Percentiles rank a stretch among this genome's conserved stretches.
Evolutionary conservation across 2,797 vertebrate genomes (phyloP).

Genomic region (Phylloscopus collybita): DNA sequence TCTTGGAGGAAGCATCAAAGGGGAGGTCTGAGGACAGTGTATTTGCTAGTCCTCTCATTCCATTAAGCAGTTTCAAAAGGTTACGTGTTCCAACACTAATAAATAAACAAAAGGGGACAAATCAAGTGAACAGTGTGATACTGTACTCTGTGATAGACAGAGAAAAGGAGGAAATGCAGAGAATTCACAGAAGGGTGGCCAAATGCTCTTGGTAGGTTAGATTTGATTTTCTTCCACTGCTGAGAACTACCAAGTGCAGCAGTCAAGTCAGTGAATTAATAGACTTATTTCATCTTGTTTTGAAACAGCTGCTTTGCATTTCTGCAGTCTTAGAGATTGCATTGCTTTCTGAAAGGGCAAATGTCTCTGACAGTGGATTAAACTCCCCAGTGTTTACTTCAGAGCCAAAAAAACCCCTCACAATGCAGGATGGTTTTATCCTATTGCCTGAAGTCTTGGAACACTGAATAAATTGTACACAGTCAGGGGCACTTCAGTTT

Average conservation of each 20-base stretch:
- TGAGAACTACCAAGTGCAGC: neutral
- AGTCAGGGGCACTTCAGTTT: neutral
- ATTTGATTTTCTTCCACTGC: neutral
- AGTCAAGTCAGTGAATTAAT: neutral
- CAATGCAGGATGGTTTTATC: neutral
- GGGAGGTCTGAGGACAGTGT: neutral
- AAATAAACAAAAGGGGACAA: neutral
- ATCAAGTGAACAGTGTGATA: neutral
- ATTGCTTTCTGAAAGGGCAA: neutral
- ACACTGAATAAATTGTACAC: neutral
- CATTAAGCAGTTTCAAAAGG: neutral
- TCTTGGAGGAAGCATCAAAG: neutral
- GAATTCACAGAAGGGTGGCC: neutral
- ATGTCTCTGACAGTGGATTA: neutral
- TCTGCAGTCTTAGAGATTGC: neutral
- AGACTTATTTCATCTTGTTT: neutral
- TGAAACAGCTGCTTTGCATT: slow-evolving; percentile 21
- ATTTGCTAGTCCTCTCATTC: neutral
- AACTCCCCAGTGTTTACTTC: neutral
- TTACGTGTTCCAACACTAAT: neutral
- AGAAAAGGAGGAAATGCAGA: neutral
- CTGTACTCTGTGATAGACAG: neutral
- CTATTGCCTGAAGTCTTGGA: neutral
- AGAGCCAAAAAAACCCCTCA: neutral
- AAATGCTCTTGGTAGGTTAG: neutral